These are phyloP conservation scores for Cecidostiba fungosa DNA, from an alignment of 2,888 invertebrate species.

Conservation along the genomic window DNA sequence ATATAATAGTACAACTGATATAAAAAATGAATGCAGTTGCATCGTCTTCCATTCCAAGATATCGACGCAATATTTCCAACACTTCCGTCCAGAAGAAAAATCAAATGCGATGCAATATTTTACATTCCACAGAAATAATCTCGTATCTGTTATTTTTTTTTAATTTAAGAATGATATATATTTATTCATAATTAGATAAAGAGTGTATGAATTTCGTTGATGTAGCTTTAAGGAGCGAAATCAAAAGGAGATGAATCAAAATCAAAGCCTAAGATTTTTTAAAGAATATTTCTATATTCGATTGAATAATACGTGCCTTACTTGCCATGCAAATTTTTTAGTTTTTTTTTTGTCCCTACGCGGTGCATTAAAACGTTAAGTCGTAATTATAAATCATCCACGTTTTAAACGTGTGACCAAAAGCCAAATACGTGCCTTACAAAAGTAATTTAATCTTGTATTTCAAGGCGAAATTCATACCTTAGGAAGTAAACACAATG, in stretches of 20 bases:
- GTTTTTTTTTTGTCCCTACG: neutral
- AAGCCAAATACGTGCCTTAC: conserved; percentile 24
- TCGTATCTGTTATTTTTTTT: neutral
- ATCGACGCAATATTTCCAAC: neutral
- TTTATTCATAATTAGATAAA: neutral
- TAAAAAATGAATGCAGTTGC: neutral
- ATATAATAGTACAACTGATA: neutral
- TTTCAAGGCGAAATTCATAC: conserved; percentile 8
- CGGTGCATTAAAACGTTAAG: neutral
- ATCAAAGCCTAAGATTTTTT: neutral
- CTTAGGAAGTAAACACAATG: neutral
- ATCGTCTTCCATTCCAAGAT: neutral
- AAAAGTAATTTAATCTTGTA: neutral
- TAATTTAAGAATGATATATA: neutral
- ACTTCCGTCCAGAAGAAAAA: conserved; percentile 17
- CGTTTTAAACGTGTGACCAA: neutral
- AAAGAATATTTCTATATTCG: neutral
- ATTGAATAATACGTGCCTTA: neutral
- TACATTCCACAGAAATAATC: neutral
- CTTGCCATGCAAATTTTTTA: neutral
- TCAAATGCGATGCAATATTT: conserved; percentile 20
- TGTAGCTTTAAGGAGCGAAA: neutral
- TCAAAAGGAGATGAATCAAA: neutral
- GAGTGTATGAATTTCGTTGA: conserved; percentile 37
- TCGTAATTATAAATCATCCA: neutral